phyloP scores from a whole-genome alignment of 2,888 invertebrate genomes.

The Coremacera marginata region DNA sequence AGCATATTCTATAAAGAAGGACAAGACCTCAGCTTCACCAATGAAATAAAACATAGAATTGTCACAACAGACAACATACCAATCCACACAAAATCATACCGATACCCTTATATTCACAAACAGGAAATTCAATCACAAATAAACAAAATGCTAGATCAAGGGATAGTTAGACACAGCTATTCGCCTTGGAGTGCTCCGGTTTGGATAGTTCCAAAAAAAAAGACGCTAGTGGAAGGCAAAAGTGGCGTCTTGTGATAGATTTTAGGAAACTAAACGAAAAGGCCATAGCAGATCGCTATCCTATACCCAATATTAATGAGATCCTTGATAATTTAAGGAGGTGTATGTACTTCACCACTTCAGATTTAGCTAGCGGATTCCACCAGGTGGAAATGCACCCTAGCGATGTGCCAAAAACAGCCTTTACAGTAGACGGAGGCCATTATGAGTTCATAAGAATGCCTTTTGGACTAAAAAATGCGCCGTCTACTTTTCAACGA shows the following conservation, averaged over 20 bases:
- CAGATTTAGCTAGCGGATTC: conserved; percentile 13
- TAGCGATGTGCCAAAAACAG: conserved; percentile 5
- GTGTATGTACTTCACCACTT: conserved; percentile 14
- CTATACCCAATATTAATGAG: conserved; percentile 34
- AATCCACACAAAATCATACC: conserved; percentile 34
- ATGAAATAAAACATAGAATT: conserved; percentile 37
- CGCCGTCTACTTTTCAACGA: conserved; percentile 15
- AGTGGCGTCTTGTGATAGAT: too few relatives aligned
- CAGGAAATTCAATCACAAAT: too few relatives aligned
- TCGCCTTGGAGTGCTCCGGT: conserved; percentile 33
- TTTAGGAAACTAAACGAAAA: too few relatives aligned
- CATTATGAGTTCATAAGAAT: conserved; percentile 11
- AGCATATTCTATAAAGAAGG: neutral
- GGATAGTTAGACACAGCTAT: conserved; percentile 37
- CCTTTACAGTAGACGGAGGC: conserved; percentile 7
- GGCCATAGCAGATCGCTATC: too few relatives aligned
- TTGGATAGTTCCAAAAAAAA: too few relatives aligned
- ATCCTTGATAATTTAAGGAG: conserved; percentile 40
- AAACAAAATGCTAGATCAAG: conserved; percentile 33
- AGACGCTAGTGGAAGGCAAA: too few relatives aligned
- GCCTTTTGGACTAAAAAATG: conserved; percentile 21
- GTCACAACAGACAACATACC: too few relatives aligned
- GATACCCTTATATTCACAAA: conserved; percentile 39
- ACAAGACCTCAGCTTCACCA: conserved; percentile 31
- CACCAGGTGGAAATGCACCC: conserved; percentile 19